Percentiles rank a stretch among this genome's conserved stretches.
Conservation (phyloP, 2,113 vertebrate species). For the Nansenia antarctica region DNA sequence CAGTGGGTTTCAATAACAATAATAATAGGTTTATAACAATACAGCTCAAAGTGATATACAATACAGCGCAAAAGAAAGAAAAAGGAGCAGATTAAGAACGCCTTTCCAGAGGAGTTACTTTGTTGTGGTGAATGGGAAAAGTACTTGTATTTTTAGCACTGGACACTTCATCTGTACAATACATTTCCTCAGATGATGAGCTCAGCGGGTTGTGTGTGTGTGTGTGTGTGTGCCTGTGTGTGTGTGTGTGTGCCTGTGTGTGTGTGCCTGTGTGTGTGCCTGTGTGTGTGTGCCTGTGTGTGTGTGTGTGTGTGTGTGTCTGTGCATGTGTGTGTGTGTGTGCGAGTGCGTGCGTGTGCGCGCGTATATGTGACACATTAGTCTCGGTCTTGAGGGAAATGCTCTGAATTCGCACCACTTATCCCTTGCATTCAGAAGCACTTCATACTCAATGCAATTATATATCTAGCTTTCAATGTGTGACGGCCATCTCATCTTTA, state of each 20-base stretch:
- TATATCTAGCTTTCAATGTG: neutral
- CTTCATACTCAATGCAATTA: neutral
- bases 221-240: neutral
- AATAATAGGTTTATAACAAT: too few species aligned
- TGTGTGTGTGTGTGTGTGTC: neutral
- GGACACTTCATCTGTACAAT: neutral
- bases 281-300: neutral
- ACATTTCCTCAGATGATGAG: neutral
- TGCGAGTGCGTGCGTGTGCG: too few species aligned
- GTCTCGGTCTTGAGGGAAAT: neutral
- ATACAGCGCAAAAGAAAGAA: too few species aligned
- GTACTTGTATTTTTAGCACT: neutral
- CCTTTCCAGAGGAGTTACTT: too few species aligned
- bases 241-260: constrained; percentile 1
- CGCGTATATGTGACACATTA: too few species aligned
- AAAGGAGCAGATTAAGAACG: too few species aligned
- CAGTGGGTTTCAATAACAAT: too few species aligned
- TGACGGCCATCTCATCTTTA: neutral
- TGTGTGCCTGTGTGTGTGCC: neutral
- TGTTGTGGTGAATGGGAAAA: neutral
- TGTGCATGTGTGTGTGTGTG: too few species aligned
- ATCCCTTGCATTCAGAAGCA: neutral
- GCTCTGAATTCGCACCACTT: too few species aligned
- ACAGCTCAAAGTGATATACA: too few species aligned
- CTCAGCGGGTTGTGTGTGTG: neutral